Percentiles rank a stretch among this genome's conserved stretches.
These are phyloP conservation scores for Pampus argenteus DNA, from an alignment of 2,797 vertebrate species.

Conservation along the genomic window DNA sequence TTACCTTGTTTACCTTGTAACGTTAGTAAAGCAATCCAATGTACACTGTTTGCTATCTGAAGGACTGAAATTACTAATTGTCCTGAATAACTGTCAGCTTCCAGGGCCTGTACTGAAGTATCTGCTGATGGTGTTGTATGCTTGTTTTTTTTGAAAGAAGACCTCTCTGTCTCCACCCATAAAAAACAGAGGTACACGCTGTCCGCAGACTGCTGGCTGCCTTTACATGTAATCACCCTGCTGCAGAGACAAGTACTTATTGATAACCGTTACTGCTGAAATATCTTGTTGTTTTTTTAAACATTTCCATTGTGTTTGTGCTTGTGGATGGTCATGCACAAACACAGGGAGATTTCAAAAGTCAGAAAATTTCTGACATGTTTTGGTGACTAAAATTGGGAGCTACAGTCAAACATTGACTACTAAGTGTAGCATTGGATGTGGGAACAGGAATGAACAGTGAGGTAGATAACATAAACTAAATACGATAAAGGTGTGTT, in stretches of 20 bases:
- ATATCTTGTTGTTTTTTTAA: neutral
- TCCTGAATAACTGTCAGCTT: neutral
- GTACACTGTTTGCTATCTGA: neutral
- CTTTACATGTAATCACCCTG: no score
- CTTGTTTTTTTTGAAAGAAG: constrained; percentile 58
- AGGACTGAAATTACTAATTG: neutral
- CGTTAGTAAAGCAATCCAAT: constrained; percentile 1
- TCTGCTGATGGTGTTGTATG: constrained; percentile 7
- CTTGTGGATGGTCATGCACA: neutral
- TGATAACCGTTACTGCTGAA: neutral
- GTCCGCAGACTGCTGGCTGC: constrained; percentile 25
- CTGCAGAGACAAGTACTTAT: neutral
- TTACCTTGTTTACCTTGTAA: constrained; percentile 61
- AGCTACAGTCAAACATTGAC: neutral
- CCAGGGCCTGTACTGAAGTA: constrained; percentile 2
- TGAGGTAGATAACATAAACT: neutral
- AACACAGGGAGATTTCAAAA: neutral
- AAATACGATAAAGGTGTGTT: neutral
- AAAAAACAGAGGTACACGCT: constrained; percentile 35
- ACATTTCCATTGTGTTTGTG: no score
- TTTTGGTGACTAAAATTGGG: neutral
- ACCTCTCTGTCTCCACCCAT: constrained; percentile 76
- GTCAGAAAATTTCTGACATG: neutral
- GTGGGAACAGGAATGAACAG: neutral
- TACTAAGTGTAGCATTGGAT: neutral